phyloP scores from a whole-genome alignment of 2,113 vertebrate species.

The Platycercus adscitus region DNA sequence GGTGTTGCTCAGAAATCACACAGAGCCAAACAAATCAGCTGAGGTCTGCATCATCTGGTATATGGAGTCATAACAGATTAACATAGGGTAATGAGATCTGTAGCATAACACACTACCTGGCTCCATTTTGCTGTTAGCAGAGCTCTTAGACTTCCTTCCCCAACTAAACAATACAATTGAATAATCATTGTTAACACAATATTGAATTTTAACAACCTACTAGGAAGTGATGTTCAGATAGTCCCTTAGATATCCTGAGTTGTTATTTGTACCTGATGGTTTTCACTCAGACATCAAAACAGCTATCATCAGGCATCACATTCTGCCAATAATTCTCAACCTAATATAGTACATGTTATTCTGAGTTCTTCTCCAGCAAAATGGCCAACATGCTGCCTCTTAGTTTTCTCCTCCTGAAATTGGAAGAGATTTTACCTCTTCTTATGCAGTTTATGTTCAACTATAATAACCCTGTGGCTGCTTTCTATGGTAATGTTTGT shows the following conservation, averaged over 20 bases:
- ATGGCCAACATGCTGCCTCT: neutral
- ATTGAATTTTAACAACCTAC: neutral
- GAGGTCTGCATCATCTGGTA: slow-evolving; percentile 8
- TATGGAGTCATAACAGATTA: slow-evolving; percentile 20
- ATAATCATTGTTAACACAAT: neutral
- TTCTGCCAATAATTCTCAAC: neutral
- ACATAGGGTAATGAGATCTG: slow-evolving; percentile 1
- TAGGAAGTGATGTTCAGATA: neutral
- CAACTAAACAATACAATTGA: neutral
- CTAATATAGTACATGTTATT: neutral
- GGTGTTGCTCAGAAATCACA: slow-evolving; percentile 5
- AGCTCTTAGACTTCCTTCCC: neutral
- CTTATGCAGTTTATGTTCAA: neutral
- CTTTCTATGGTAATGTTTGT: neutral
- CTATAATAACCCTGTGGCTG: neutral
- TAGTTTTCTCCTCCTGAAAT: neutral
- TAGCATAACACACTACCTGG: neutral
- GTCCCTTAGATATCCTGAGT: neutral
- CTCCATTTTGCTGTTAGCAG: neutral
- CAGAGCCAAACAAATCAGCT: slow-evolving; percentile 5
- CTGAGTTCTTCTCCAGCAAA: neutral
- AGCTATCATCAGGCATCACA: neutral
- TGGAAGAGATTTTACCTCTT: neutral
- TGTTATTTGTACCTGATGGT: neutral
- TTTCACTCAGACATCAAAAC: neutral